Base-by-base conservation (phyloP, 2,113 vertebrate genomes). In the Athene cunicularia region DNA sequence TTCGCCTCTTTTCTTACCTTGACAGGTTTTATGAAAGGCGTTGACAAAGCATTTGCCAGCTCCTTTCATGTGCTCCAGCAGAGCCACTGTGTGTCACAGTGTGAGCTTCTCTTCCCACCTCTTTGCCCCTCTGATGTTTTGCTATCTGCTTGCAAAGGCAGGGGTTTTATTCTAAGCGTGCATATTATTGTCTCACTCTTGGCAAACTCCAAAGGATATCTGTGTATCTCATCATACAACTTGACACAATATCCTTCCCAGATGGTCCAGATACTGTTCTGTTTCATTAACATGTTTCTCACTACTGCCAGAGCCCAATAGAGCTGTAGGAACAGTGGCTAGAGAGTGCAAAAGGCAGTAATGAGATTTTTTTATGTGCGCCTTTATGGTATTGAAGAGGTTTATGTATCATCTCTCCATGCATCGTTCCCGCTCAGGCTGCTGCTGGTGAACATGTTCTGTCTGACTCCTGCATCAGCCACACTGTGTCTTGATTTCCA, bases 211-310 rank as follows among this genome's bases (percentile, higher is more conserved):
- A 92, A 73, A 88, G 68, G 86, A 86, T 81, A 49, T 86, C 93
- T 95, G 79, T 77, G 67, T 86, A 83, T 76, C 82, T 95, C 76
- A 92, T 90, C 75, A 95, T 72, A 81, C 62, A 76, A 60, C 60
- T 63, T 86, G 88, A 84, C 56, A 94, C 74, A 79, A 86, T 74
- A 92, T 73, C 85, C 67, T 94, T 88, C 68, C 72, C 59, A 95
- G 86, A 88, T 76, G 68, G 72, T 76, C 68, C 83, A 84, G 89
- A 88, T 83, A 80, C 55, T 27, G 7, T 20, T 96, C 66, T 68
- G 23, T 95, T 93, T 94, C 93, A 94, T 91, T 96, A 94, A 88
- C 58, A 58, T 56, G 16, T 94, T 94, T 94, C 89, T 95, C 50
- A 50, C 62, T 88, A 58, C 62, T 91, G 79, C 45, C 89, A 86